A percentile compares a stretch with the other conserved stretches of the same genome.
Conservation (phyloP, 2,113 vertebrate genomes). For the Ptilonorhynchus violaceus region DNA sequence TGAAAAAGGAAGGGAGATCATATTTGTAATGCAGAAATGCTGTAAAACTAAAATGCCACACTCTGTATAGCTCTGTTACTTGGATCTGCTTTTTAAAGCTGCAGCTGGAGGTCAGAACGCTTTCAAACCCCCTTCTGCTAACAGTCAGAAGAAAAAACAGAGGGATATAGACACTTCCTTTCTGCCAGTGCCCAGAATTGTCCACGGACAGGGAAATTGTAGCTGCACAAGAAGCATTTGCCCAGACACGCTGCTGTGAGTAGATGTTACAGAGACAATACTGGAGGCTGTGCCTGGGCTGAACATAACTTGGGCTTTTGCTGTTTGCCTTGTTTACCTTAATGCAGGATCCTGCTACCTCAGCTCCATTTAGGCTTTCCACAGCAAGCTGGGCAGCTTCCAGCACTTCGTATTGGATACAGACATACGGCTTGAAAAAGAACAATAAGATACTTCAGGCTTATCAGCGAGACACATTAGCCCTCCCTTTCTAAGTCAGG, state of each 20-base stretch:
- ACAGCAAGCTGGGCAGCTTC: conserved; percentile 86
- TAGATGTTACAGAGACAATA: rapidly evolving
- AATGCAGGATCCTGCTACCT: conserved; percentile 64
- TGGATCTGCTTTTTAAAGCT: not conserved
- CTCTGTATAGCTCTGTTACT: not conserved
- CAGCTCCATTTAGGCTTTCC: conserved; percentile 70
- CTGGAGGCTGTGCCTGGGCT: not conserved
- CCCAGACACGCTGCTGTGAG: not conserved
- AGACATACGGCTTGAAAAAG: conserved; percentile 78
- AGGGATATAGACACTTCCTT: not conserved
- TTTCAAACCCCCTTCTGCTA: not conserved
- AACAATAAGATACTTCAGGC: not conserved
- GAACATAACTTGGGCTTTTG: not conserved
- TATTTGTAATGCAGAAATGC: not conserved
- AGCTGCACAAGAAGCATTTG: not conserved
- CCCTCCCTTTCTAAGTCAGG: not conserved
- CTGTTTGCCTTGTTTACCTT: conserved; percentile 50
- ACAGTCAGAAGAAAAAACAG: not conserved
- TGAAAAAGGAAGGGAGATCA: not conserved
- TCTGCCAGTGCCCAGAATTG: not conserved
- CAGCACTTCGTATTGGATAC: conserved; percentile 79
- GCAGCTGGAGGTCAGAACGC: not conserved
- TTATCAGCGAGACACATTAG: not conserved
- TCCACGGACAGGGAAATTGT: not conserved
- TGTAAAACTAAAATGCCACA: not conserved